Evolutionary conservation across 2,888 invertebrate genomes (phyloP), one percentile per base, ranked within the genome.

Genomic region (Poecilobothrus nobilitatus): DNA sequence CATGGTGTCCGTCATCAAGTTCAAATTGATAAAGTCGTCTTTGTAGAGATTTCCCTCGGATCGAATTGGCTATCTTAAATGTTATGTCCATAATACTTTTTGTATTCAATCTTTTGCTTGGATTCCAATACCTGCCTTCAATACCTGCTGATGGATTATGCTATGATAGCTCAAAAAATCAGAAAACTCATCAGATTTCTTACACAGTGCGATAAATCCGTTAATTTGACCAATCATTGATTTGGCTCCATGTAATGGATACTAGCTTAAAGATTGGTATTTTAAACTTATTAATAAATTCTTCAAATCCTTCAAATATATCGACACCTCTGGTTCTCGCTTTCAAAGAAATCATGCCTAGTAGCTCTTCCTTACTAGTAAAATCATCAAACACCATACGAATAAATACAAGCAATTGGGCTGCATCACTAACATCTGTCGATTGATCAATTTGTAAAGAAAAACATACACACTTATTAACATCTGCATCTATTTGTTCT

Each of bases 61-160:
- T 34, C 34, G 34, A 34, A 66, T 68, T 63, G 66, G 62, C 68
- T 53, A 68, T 27, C 66, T 53, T 61, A 68, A 66, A 34, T 34
- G 34, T 34, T 34, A 34, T n/a, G n/a, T n/a, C n/a, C n/a, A n/a
- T n/a, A n/a, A n/a, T n/a, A n/a, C n/a, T n/a, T n/a, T n/a, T n/a
- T 34, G 34, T 34, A 8, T 8, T 5, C 8, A 34, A 21, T 66
- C 33, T 10, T 53, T 68, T 22, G n/a, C n/a, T 66, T 37, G 27
- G 27, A 66, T 22, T 66, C 21, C 34, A 68, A 33, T 53, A 53
- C 53, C 8, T 41, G 37, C 63, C 18, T 67, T 18, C 34, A 34
- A 34, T 34, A 34, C 34, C 8, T 34, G 34, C 41, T 67, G 37
- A 20, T 67, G 67, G 20, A 41, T 67, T 63, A 67, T 67, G 27